These are phyloP conservation scores for Drosophila aff. DNA, from an alignment of 1,140 invertebrate species.

Conservation along the genomic window DNA sequence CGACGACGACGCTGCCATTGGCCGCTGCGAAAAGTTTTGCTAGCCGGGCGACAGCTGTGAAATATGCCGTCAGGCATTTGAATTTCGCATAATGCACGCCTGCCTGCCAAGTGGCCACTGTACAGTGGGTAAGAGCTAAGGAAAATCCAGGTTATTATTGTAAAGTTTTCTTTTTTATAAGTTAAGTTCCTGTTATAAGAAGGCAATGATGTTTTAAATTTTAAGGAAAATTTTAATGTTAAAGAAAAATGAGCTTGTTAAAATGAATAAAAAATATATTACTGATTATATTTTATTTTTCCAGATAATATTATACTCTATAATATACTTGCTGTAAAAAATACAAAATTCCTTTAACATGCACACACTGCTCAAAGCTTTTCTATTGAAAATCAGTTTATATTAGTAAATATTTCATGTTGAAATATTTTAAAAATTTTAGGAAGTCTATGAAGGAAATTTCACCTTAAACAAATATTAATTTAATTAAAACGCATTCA, in stretches of 20 bases:
- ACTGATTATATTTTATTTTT: neutral
- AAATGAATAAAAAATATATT: neutral
- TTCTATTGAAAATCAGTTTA: neutral
- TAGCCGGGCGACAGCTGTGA: slow-evolving; percentile 80
- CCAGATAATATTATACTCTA: neutral
- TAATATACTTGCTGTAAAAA: too few relatives aligned
- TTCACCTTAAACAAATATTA: neutral
- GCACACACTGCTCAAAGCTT: neutral
- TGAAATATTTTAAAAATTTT: neutral
- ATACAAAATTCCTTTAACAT: neutral
- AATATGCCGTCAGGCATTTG: slow-evolving; percentile 83
- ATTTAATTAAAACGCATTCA: too few relatives aligned
- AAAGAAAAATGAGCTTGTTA: neutral
- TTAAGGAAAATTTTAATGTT: neutral
- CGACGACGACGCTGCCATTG: slow-evolving; percentile 30
- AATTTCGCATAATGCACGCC: slow-evolving; percentile 83
- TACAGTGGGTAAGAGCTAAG: slow-evolving; percentile 45
- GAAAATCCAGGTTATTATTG: neutral
- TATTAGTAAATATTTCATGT: neutral
- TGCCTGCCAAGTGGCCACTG: slow-evolving; percentile 60
- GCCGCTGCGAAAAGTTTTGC: slow-evolving; percentile 72
- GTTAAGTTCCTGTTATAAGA: too few relatives aligned
- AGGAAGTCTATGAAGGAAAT: neutral
- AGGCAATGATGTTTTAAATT: too few relatives aligned
- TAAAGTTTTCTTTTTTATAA: too few relatives aligned